These are phyloP conservation scores for Sebastolobus altivelis DNA, from an alignment of 2,797 vertebrate species.

Conservation along the genomic window DNA sequence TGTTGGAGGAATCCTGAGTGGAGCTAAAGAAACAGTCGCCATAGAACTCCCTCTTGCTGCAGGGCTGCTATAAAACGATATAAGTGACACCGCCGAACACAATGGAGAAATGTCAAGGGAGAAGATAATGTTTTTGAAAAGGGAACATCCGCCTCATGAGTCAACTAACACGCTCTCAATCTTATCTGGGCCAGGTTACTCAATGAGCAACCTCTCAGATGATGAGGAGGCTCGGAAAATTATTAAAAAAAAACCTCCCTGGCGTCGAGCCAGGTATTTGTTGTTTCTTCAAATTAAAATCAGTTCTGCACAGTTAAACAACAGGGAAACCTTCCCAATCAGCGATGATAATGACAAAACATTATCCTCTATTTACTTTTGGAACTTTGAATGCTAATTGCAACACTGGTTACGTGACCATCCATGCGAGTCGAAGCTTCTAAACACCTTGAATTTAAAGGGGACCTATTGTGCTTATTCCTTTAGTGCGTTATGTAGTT, in stretches of 20 bases:
- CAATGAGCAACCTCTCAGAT: slow-evolving; percentile 22
- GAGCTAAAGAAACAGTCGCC: slow-evolving; percentile 60
- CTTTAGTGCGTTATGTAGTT: too few species aligned
- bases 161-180: slow-evolving; percentile 51
- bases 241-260: slow-evolving; percentile 23
- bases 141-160: slow-evolving; percentile 55
- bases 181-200: slow-evolving; percentile 51
- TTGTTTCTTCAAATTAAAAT: slow-evolving; percentile 68
- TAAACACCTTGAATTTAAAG: neutral
- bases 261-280: slow-evolving; percentile 42
- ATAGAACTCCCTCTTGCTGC: slow-evolving; percentile 61
- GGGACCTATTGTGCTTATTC: too few species aligned
- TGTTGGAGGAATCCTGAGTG: slow-evolving; percentile 63
- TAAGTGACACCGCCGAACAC: slow-evolving; percentile 63
- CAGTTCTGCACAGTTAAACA: slow-evolving; percentile 58
- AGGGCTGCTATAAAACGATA: slow-evolving; percentile 68
- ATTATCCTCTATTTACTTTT: slow-evolving; percentile 53
- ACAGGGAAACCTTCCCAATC: slow-evolving; percentile 55
- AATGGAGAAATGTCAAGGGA: slow-evolving; percentile 71
- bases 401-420: slow-evolving; percentile 7
- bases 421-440: slow-evolving; percentile 19
- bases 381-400: slow-evolving; percentile 40
- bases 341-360: slow-evolving; percentile 34
- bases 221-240: slow-evolving; percentile 19
- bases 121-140: slow-evolving; percentile 71